A percentile compares a stretch with the other conserved stretches of the same genome.
Evolutionary conservation across 2,888 invertebrate species (phyloP).

Genomic region (Tetragonisca angustula): DNA sequence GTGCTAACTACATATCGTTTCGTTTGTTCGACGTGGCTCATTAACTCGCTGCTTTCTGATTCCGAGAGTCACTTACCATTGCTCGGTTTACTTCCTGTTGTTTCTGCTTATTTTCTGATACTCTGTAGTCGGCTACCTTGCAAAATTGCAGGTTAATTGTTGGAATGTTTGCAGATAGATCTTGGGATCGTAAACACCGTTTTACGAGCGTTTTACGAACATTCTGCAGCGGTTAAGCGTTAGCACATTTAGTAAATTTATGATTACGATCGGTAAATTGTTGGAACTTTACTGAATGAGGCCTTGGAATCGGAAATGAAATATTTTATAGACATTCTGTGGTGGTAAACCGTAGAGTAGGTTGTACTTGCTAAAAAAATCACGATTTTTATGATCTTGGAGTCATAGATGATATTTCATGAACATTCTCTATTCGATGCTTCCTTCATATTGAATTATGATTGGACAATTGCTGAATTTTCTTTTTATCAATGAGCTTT

Average conservation of each 20-base stretch:
- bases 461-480: too few relatives aligned
- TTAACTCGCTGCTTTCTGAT: conserved; percentile 1
- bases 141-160: background rate
- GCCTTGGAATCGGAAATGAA: background rate
- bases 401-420: too few relatives aligned
- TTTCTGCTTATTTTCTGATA: background rate
- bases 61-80: conserved; percentile 16
- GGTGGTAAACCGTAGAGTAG: background rate
- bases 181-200: too few relatives aligned
- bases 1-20: background rate
- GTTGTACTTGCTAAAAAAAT: background rate
- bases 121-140: background rate
- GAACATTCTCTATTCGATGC: too few relatives aligned
- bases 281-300: background rate
- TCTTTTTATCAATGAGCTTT: too few relatives aligned
- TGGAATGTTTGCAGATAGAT: too few relatives aligned
- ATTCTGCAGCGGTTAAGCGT: too few relatives aligned
- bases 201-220: too few relatives aligned
- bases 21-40: conserved; percentile 32
- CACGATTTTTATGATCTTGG: too few relatives aligned
- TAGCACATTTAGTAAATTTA: too few relatives aligned
- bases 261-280: background rate
- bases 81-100: background rate
- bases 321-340: background rate
- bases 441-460: too few relatives aligned